Base-by-base conservation (phyloP, 2,113 vertebrate species). In the Pomatorhinus ruficollis region DNA sequence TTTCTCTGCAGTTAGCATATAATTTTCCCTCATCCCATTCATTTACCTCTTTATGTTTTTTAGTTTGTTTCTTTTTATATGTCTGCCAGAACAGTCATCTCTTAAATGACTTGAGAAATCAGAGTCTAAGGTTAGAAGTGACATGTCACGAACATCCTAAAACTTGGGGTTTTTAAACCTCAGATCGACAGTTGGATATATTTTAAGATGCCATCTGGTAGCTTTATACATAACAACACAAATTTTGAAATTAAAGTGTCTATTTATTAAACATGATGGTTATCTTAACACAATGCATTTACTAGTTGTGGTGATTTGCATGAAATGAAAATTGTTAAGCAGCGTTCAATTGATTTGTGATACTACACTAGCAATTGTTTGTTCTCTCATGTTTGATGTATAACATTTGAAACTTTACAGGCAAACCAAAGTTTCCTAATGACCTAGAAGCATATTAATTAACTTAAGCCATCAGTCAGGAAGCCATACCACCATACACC, bases 171-270 rank as follows among this genome's bases (percentile, higher is more conserved):
- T 80, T 87, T 82, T 56, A 81, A 92, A 89, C 39, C 22, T 82
- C 17, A 1, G 37, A 87, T 94, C 61, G 78, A 74, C 70, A 83
- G 33, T 83, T 52, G 52, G 25, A 76, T 94, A 6, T 87, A 92
- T 92, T 97, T 87, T 78, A 85, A 91, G 90, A 92, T 68, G 74
- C 80, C 95, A 96, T 96, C 94, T 96, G 90, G 85, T 77, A 93
- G 27, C 57, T 85, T 91, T 69, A 90, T 53, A 59, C 12, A 89
- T 83, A 95, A 94, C n/a, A 64, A 64, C 60, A 82, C 2, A 87
- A 68, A 47, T 57, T 93, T 64, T 63, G 24, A 85, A 87, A 79
- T 70, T 23, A 52, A 87, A 94, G 11, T 10, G 8, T 47, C 63
- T 92, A 79, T 85, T 95, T 90, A 69, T 87, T 74, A 77, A 90